phyloP scores from a whole-genome alignment of 2,113 vertebrate genomes.

The Dissostichus mawsoni region DNA sequence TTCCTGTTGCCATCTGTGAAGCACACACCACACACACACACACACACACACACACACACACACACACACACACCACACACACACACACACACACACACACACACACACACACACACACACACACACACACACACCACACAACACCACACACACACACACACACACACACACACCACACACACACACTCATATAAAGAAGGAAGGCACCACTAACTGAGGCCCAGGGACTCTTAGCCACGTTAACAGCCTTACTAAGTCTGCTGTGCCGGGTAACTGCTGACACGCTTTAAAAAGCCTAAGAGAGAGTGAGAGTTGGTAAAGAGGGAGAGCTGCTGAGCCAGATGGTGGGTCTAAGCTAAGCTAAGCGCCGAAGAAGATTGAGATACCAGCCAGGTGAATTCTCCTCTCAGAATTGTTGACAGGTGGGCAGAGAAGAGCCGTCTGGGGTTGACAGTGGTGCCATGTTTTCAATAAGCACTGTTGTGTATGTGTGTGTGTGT shows the following conservation, averaged over 20 bases:
- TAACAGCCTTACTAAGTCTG: constrained; percentile 74
- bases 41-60: constrained; percentile 3
- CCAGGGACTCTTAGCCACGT: constrained; percentile 76
- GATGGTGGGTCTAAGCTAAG: constrained; percentile 75
- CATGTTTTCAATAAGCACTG: constrained; percentile 55
- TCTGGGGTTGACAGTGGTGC: constrained; percentile 59
- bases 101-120: constrained; percentile 28
- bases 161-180: constrained; percentile 31
- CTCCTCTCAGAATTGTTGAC: constrained; percentile 42
- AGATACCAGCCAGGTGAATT: constrained; percentile 77
- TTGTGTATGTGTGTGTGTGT: too few relatives aligned
- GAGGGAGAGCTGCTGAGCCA: constrained; percentile 74
- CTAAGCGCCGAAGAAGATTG: constrained; percentile 70
- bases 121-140: constrained; percentile 30
- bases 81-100: constrained; percentile 25
- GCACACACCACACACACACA: constrained; percentile 23
- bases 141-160: too few relatives aligned
- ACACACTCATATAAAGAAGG: constrained; percentile 31
- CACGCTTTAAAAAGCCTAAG: constrained; percentile 68
- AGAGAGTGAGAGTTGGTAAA: constrained; percentile 67
- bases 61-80: constrained; percentile 19
- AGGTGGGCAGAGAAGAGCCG: constrained; percentile 60
- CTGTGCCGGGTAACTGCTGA: constrained; percentile 74
- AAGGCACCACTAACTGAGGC: constrained; percentile 65
- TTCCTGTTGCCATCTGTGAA: constrained; percentile 80